Evolutionary conservation across 2,797 vertebrate species (phyloP).

Genomic region (Semaprochilodus insignis): DNA sequence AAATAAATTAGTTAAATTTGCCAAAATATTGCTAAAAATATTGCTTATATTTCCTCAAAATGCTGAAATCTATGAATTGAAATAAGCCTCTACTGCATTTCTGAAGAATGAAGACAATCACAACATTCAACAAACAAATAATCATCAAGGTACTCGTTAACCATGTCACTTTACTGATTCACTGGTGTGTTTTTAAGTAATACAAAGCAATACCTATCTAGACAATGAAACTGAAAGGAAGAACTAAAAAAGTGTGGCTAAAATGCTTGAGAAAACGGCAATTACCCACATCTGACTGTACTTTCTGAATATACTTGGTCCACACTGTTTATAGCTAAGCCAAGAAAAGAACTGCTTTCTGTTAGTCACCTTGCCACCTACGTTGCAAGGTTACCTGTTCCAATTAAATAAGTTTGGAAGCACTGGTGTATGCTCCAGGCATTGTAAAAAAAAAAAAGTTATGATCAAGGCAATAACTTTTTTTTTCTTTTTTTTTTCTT

Average conservation of each 20-base stretch:
- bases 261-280: not conserved
- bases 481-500: not conserved
- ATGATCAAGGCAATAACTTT: constrained; percentile 4
- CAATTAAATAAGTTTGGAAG: constrained; percentile 6
- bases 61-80: too few relatives aligned
- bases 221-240: not conserved
- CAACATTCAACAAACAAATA: too few relatives aligned
- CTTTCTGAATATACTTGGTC: not conserved
- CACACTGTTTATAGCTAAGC: not conserved
- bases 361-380: not conserved
- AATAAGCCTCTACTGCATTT: too few relatives aligned
- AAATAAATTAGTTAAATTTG: too few relatives aligned
- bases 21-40: too few relatives aligned
- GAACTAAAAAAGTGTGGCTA: too few relatives aligned
- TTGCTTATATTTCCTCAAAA: too few relatives aligned
- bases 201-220: too few relatives aligned
- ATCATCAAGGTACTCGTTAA: too few relatives aligned
- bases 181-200: too few relatives aligned
- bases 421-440: not conserved
- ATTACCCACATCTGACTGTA: not conserved
- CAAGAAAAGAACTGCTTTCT: not conserved
- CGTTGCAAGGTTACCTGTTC: constrained; percentile 9
- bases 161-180: too few relatives aligned
- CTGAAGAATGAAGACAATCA: too few relatives aligned
- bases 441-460: not conserved